These are phyloP conservation scores for Mythimna loreyi DNA, from an alignment of 2,888 invertebrate genomes.

Conservation along the genomic window DNA sequence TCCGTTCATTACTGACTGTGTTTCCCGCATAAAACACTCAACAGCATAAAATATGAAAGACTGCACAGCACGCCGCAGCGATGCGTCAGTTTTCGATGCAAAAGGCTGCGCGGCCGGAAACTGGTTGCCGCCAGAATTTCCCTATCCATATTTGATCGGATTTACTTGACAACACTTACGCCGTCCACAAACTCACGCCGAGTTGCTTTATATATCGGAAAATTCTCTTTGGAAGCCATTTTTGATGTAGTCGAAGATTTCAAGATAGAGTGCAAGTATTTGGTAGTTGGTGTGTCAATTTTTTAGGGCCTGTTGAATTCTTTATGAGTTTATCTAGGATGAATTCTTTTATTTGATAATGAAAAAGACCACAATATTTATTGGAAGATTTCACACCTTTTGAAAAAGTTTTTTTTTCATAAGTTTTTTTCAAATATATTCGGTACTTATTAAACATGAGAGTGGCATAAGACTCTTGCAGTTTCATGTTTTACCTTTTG, in stretches of 20 bases:
- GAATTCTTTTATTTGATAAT: neutral
- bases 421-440: too few species aligned
- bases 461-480: too few species aligned
- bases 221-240: slow-evolving; percentile 67
- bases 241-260: slow-evolving; percentile 47
- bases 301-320: slow-evolving; percentile 4
- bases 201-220: slow-evolving; percentile 74
- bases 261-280: slow-evolving; percentile 36
- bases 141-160: slow-evolving; percentile 82
- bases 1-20: neutral
- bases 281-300: slow-evolving; percentile 27
- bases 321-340: neutral
- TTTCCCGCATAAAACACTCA: slow-evolving; percentile 36
- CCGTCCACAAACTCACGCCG: slow-evolving; percentile 73
- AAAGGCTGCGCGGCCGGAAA: slow-evolving; percentile 72
- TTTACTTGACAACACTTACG: slow-evolving; percentile 80
- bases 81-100: slow-evolving; percentile 72
- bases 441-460: too few species aligned
- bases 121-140: slow-evolving; percentile 74
- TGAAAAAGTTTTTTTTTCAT: too few species aligned
- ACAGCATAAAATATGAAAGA: slow-evolving; percentile 50
- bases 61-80: slow-evolving; percentile 67
- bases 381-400: too few species aligned
- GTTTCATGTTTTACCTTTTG: too few species aligned
- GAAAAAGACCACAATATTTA: too few species aligned